These are phyloP conservation scores for Coelopa frigida DNA, from an alignment of 1,140 invertebrate genomes.

Conservation along the genomic window DNA sequence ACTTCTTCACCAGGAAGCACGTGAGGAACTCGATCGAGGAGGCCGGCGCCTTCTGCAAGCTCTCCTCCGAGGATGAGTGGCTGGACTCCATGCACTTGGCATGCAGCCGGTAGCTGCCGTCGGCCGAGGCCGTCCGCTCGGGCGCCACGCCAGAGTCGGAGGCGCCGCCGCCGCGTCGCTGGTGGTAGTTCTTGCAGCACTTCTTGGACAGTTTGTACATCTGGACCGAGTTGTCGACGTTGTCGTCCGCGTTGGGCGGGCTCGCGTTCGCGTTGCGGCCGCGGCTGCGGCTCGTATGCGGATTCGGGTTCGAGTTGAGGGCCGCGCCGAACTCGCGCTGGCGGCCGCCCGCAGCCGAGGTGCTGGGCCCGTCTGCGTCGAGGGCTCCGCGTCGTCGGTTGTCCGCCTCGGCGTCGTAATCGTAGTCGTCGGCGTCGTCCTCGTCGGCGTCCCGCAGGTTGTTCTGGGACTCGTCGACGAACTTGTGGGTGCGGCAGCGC, in stretches of 20 bases:
- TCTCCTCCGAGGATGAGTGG: constrained; percentile 38
- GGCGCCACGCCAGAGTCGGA: not conserved
- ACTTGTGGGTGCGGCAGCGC: constrained; percentile 34
- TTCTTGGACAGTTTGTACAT: constrained; percentile 42
- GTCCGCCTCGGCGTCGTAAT: constrained; percentile 4
- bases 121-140: constrained; percentile 3
- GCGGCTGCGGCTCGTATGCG: not conserved
- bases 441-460: constrained; percentile 26
- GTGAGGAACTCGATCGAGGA: constrained; percentile 42
- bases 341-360: constrained; percentile 4
- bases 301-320: constrained; percentile 11
- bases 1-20: constrained; percentile 38
- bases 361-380: not conserved
- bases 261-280: not conserved
- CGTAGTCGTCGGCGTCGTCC: constrained; percentile 11
- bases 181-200: constrained; percentile 37
- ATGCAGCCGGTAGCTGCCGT: constrained; percentile 12
- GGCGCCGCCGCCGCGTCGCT: constrained; percentile 1
- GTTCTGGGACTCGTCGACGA: constrained; percentile 30
- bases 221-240: constrained; percentile 37
- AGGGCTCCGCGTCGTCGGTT: not conserved
- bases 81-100: constrained; percentile 13
- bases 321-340: constrained; percentile 9
- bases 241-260: constrained; percentile 15
- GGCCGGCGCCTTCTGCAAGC: constrained; percentile 35